phyloP scores from a whole-genome alignment of 2,797 vertebrate genomes.

The Xiphophorus birchmanni region DNA sequence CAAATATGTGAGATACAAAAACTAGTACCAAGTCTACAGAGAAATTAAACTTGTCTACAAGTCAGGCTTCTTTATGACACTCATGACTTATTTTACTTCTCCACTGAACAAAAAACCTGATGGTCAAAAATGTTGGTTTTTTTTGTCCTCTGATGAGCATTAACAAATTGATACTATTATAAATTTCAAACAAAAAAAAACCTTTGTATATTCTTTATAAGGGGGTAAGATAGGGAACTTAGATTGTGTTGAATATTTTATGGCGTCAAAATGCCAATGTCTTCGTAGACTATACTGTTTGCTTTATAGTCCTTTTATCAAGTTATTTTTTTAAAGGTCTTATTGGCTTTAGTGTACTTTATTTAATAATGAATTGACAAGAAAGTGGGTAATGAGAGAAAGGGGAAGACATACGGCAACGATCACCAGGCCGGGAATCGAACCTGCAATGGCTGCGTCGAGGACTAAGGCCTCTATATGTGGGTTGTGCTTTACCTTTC shows the following conservation, averaged over 20 bases:
- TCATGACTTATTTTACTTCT: conserved; percentile 18
- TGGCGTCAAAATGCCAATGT: not conserved
- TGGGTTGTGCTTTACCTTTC: too few relatives aligned
- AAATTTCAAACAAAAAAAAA: too few relatives aligned
- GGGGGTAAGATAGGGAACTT: not conserved
- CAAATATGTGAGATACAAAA: conserved; percentile 38
- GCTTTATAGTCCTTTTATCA: not conserved
- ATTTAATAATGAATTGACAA: too few relatives aligned
- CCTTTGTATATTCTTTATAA: not conserved
- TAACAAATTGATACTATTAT: too few relatives aligned
- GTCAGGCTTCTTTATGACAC: conserved; percentile 22
- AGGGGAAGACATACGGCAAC: too few relatives aligned
- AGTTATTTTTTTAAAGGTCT: too few relatives aligned
- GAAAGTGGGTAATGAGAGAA: too few relatives aligned
- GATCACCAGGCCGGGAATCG: too few relatives aligned
- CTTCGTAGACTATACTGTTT: not conserved
- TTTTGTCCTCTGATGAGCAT: not conserved
- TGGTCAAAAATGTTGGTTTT: not conserved
- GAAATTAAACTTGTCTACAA: conserved; percentile 30
- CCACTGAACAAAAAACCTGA: not conserved
- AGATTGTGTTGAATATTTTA: not conserved
- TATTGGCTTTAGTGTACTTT: too few relatives aligned
- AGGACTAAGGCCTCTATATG: too few relatives aligned
- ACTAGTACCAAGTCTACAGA: conserved; percentile 28
- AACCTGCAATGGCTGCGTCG: too few relatives aligned